Conservation (phyloP, 2,888 invertebrate genomes). For the Cistogaster globosa region DNA sequence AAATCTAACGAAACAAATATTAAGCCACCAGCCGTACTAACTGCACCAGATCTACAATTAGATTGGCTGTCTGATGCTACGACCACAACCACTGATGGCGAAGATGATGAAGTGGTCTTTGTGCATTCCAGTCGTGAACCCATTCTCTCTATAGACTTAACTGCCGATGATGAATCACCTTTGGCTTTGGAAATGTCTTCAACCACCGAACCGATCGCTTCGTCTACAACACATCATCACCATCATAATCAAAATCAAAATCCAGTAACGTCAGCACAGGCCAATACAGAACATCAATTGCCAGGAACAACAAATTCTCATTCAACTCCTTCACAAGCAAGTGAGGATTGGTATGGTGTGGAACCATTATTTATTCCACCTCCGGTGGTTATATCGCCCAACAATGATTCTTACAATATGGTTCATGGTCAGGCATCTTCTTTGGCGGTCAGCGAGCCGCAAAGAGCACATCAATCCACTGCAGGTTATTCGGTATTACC, state of each 20-base stretch:
- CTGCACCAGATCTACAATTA: slow-evolving; percentile 88
- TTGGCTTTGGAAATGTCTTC: slow-evolving; percentile 63
- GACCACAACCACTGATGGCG: slow-evolving; percentile 81
- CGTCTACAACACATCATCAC: slow-evolving; percentile 34
- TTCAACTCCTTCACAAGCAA: slow-evolving; percentile 12
- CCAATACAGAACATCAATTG: slow-evolving; percentile 19
- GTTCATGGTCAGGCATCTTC: slow-evolving; percentile 32
- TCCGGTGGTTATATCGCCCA: slow-evolving; percentile 40
- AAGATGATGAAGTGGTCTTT: slow-evolving; percentile 86
- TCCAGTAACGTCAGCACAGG: slow-evolving; percentile 12
- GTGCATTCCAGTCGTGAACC: slow-evolving; percentile 83
- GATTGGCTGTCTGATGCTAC: slow-evolving; percentile 88
- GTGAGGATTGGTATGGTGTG: slow-evolving; percentile 61
- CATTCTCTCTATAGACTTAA: slow-evolving; percentile 85
- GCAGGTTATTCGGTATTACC: slow-evolving; percentile 45
- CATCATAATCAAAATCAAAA: slow-evolving; percentile 39
- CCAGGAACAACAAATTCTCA: slow-evolving; percentile 14
- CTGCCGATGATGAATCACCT: slow-evolving; percentile 84
- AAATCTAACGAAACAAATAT: slow-evolving; percentile 53
- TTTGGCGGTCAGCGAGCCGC: slow-evolving; percentile 44
- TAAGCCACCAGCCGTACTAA: slow-evolving; percentile 76
- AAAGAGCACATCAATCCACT: slow-evolving; percentile 64
- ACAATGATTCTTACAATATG: slow-evolving; percentile 33
- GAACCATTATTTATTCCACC: slow-evolving; percentile 44
- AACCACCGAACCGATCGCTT: slow-evolving; percentile 34